These are phyloP conservation scores for Merops nubicus DNA, from an alignment of 2,113 vertebrate species.

Conservation along the genomic window DNA sequence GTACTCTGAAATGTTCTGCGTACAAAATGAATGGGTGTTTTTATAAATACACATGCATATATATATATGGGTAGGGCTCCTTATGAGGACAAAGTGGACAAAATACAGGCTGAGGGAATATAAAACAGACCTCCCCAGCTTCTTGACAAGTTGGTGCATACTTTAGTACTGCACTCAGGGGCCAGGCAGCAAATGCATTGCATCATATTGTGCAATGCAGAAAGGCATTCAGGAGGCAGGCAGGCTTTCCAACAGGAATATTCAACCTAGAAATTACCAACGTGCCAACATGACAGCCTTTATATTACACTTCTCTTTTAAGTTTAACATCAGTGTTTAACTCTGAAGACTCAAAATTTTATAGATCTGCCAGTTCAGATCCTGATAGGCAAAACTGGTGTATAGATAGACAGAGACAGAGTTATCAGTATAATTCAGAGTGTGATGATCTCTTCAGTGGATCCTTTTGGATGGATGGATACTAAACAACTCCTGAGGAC, in stretches of 20 bases:
- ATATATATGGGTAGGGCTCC: neutral
- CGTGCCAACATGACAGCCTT: neutral
- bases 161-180: neutral
- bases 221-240: neutral
- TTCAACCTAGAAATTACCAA: neutral
- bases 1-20: neutral
- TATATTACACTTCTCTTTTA: neutral
- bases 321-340: neutral
- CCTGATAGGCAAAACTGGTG: fast-evolving
- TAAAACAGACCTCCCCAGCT: neutral
- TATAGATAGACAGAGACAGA: neutral
- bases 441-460: neutral
- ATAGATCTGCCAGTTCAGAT: neutral
- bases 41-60: neutral
- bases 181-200: neutral
- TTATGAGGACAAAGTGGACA: neutral
- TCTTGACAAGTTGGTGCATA: neutral
- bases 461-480: neutral
- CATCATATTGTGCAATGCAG: neutral
- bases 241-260: neutral
- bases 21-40: neutral
- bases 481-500: neutral
- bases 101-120: neutral
- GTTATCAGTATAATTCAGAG: neutral
- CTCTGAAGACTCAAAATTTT: neutral